Base-by-base conservation (phyloP, 1,140 invertebrate genomes). In the Brachionus paranguensis region DNA sequence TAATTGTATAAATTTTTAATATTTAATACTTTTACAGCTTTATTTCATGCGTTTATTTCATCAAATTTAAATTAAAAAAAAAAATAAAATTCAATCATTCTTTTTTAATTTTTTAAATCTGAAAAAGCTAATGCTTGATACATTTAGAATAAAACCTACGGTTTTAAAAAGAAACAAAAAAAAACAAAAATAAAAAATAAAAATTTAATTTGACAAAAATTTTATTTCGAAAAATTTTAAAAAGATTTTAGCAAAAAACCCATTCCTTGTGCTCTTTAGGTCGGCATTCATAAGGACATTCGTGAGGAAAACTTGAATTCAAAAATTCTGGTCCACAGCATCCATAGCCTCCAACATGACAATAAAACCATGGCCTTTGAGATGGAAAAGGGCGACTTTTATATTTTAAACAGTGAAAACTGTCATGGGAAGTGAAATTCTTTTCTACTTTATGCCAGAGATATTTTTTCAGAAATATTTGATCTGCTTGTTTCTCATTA, bases 401-500 rank as follows among this genome's bases (percentile, higher is more conserved):
- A 41, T 41, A 43, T 27, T 53, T 55, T 55, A 24, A 17, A 55
- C 76, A 79, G 11, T 79, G 24, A 79, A 60, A 79, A n/a, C 50
- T 60, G 41, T 79, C 76, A 79, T 79, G 47, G 8, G 33, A 33
- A 37, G 76, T 79, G 11, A 41, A 14, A 64, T 79, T 79, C 24
- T 53, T 50, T 43, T 79, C 14, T 6, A 64, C 76, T 11, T 6
- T 33, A n/a, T 33, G 8, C 76, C 76, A 79, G 2, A 79, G 12
- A 55, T 64, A 41, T 17, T 53, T 79, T 55, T n/a, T 64, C 20
- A 79, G 8, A 41, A 79, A 79, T n/a, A 79, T 79, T 53, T 79
- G 76, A 79, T 79, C 76, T 53, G 76, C 76, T 79, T 64, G 50
- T 12, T 79, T 79, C 24, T 72, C 68, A 17, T 72, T 43, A 1